phyloP scores from a whole-genome alignment of 2,797 vertebrate species.

The Vultur gryphus region DNA sequence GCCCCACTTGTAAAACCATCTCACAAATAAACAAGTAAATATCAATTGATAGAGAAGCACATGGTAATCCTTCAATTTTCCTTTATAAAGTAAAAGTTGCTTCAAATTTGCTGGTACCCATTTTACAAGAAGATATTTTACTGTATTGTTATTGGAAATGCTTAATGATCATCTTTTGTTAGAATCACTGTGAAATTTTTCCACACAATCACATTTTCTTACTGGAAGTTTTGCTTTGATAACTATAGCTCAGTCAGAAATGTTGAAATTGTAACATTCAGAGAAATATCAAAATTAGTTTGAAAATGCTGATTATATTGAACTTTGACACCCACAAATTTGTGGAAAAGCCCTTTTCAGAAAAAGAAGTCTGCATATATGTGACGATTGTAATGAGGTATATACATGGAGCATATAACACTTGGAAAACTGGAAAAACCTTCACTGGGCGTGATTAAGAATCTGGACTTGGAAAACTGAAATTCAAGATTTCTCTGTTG shows the following conservation, averaged over 20 bases:
- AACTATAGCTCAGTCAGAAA: background rate
- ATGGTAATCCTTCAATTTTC: background rate
- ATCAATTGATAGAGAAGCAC: background rate
- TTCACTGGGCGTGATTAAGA: background rate
- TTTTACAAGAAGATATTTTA: background rate
- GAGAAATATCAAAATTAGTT: background rate
- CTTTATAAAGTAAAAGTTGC: background rate
- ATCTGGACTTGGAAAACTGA: background rate
- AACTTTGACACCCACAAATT: background rate
- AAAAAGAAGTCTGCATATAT: background rate
- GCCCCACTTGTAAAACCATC: background rate
- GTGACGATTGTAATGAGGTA: background rate
- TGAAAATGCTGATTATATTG: background rate
- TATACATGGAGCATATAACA: rapidly evolving
- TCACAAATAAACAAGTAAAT: background rate
- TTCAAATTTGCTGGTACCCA: background rate
- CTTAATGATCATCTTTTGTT: background rate
- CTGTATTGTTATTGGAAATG: background rate
- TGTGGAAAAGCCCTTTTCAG: background rate
- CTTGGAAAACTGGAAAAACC: background rate
- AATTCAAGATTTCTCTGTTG: background rate
- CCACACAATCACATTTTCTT: background rate
- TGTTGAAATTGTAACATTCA: background rate
- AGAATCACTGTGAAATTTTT: background rate
- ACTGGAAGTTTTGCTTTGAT: background rate